A percentile compares a stretch with the other conserved stretches of the same genome.
These are phyloP conservation scores for Didymodactylos carnosus DNA, from an alignment of 2,888 invertebrate genomes.

Conservation along the genomic window DNA sequence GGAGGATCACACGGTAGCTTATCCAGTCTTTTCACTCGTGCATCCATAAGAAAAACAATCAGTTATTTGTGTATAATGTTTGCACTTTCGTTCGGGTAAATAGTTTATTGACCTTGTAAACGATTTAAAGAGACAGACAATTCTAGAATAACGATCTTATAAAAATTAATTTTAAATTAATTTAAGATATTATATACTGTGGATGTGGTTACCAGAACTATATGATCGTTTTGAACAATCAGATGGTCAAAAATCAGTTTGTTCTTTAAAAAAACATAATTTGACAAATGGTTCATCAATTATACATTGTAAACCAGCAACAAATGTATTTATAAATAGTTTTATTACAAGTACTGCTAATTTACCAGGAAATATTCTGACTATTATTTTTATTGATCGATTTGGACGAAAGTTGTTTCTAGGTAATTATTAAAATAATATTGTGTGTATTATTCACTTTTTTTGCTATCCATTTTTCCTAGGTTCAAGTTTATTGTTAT, in stretches of 20 bases:
- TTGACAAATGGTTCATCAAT: not conserved
- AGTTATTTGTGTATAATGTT: conserved; percentile 1
- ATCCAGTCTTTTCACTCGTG: not conserved
- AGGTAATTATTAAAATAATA: not conserved
- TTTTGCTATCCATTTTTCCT: not conserved
- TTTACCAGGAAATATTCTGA: conserved; percentile 30
- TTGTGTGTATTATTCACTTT: too few relatives aligned
- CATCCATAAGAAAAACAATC: not conserved
- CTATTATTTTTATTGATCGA: conserved; percentile 28
- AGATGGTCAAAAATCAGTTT: conserved; percentile 20
- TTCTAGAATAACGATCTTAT: too few relatives aligned
- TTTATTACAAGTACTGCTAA: conserved; percentile 17
- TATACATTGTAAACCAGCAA: not conserved
- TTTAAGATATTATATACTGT: conserved; percentile 80
- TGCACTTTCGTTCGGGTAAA: conserved; percentile 37
- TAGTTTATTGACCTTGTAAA: too few relatives aligned
- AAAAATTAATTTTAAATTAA: too few relatives aligned
- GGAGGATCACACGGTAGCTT: too few relatives aligned
- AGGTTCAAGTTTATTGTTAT: conserved; percentile 27
- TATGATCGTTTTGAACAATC: conserved; percentile 50
- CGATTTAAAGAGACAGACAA: too few relatives aligned
- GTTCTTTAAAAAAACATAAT: not conserved
- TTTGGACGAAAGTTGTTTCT: conserved; percentile 28
- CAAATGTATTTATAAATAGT: not conserved
- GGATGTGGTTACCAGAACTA: conserved; percentile 91